phyloP scores from a whole-genome alignment of 1,140 invertebrate species.

The Daktulosphaira vitifoliae region DNA sequence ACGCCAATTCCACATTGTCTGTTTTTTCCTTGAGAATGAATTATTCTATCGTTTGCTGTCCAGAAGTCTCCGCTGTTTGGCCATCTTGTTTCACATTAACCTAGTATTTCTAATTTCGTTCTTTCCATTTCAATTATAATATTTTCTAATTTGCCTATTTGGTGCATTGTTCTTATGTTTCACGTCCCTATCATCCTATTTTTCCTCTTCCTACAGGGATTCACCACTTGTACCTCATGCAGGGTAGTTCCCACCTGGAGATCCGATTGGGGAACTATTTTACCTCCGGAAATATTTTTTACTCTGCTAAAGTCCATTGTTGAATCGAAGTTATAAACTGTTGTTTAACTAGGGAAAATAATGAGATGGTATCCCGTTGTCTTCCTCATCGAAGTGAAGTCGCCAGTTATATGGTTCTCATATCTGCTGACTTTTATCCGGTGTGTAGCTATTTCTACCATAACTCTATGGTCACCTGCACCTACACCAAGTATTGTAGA shows the following conservation, averaged over 20 bases:
- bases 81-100: slow-evolving; percentile 28
- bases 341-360: too few species aligned
- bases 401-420: too few species aligned
- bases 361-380: background rate
- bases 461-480: background rate
- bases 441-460: too few species aligned
- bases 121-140: too few species aligned
- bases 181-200: too few species aligned
- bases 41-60: background rate
- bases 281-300: background rate
- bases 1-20: too few species aligned
- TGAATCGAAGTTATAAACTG: background rate
- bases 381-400: background rate
- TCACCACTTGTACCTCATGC: background rate
- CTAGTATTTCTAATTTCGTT: slow-evolving; percentile 33
- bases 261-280: slow-evolving; percentile 17
- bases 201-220: background rate
- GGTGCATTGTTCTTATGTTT: slow-evolving; percentile 29
- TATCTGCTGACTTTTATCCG: too few species aligned
- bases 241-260: slow-evolving; percentile 1
- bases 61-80: slow-evolving; percentile 5
- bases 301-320: background rate
- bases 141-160: slow-evolving; percentile 29
- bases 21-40: too few species aligned
- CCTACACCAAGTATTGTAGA: background rate